A percentile compares a stretch with the other conserved stretches of the same genome.
phyloP scores from a whole-genome alignment of 2,113 vertebrate genomes.

The Catagonus wagneri region DNA sequence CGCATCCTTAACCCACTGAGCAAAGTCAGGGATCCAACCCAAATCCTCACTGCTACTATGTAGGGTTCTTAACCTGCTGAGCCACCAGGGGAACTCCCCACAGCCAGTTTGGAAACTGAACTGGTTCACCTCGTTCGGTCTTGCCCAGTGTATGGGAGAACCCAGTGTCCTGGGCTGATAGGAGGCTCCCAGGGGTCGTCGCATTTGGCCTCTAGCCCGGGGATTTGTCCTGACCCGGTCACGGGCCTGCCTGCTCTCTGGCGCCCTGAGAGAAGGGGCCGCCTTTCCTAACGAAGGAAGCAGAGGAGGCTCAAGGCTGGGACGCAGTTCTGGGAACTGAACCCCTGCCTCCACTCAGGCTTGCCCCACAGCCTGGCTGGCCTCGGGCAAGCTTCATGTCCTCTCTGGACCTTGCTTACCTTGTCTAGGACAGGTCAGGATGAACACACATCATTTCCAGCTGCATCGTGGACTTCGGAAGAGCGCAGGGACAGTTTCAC shows the following conservation, averaged over 20 bases:
- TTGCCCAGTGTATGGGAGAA: neutral
- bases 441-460: neutral
- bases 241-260: neutral
- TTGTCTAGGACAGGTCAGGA: neutral
- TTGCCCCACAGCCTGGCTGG: neutral
- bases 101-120: neutral
- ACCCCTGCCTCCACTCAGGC: neutral
- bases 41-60: too few species aligned
- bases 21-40: too few species aligned
- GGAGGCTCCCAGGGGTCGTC: neutral
- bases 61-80: too few species aligned
- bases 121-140: neutral
- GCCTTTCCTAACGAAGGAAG: neutral
- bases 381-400: neutral
- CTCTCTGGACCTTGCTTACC: neutral
- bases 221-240: neutral
- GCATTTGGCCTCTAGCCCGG: neutral
- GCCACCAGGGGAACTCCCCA: too few species aligned
- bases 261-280: neutral
- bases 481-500: neutral
- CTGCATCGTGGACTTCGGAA: neutral
- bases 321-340: neutral
- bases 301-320: neutral
- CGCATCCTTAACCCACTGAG: too few species aligned
- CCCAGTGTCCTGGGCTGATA: neutral